Percentiles rank a stretch among this genome's conserved stretches.
phyloP scores from a whole-genome alignment of 2,797 vertebrate genomes.

The Sebastes glaucus region DNA sequence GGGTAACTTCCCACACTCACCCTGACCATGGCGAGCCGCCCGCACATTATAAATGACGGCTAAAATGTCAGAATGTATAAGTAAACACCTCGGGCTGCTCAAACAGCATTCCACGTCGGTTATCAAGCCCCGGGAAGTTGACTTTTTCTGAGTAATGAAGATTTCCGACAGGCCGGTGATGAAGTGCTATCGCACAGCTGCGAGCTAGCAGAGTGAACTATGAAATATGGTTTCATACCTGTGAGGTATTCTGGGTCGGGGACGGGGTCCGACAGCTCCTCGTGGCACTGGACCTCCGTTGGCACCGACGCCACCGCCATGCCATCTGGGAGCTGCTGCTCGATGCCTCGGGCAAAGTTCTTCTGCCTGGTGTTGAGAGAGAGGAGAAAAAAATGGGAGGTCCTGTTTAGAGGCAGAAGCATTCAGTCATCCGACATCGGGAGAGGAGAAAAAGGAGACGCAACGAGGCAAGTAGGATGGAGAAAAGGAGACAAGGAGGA shows the following conservation, averaged over 20 bases:
- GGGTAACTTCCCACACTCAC: not conserved
- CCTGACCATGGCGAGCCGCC: not conserved
- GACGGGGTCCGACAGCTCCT: constrained; percentile 92
- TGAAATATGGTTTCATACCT: constrained; percentile 82
- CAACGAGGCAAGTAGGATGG: not conserved
- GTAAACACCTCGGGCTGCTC: not conserved
- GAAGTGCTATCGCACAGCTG: constrained; percentile 27
- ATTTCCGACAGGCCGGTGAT: constrained; percentile 18
- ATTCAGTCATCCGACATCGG: not conserved
- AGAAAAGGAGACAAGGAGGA: not conserved
- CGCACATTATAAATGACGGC: not conserved
- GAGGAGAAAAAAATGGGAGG: constrained; percentile 16
- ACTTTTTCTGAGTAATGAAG: not conserved
- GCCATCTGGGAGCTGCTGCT: constrained; percentile 96
- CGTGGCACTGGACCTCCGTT: constrained; percentile 94
- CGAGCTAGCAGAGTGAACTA: constrained; percentile 10
- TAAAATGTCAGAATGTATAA: not conserved
- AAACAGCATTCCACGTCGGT: not conserved
- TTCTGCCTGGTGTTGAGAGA: constrained; percentile 87
- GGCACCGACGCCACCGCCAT: constrained; percentile 95
- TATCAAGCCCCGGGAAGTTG: not conserved
- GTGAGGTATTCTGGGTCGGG: constrained; percentile 96
- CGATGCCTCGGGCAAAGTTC: constrained; percentile 96
- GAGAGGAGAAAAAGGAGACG: not conserved
- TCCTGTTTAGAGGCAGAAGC: constrained; percentile 38